phyloP scores from a whole-genome alignment of 1,140 invertebrate genomes.

The Odontomachus brunneus region DNA sequence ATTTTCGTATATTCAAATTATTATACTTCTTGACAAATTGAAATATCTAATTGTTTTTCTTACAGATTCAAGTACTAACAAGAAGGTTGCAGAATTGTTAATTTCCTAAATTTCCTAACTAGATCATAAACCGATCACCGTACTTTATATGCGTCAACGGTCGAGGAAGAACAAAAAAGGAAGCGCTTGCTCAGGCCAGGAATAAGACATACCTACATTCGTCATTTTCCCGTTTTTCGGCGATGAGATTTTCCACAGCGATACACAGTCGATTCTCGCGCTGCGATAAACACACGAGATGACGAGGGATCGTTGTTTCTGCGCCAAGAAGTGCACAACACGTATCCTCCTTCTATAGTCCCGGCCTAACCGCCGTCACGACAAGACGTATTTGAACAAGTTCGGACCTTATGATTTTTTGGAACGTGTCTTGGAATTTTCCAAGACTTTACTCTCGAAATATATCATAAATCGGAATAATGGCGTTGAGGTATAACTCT shows the following conservation, averaged over 20 bases:
- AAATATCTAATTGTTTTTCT: no score
- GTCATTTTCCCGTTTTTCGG: slow-evolving; percentile 39
- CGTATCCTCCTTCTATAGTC: not conserved
- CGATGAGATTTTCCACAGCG: slow-evolving; percentile 43
- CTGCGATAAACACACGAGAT: slow-evolving; percentile 31
- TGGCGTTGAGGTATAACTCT: no score
- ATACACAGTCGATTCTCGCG: slow-evolving; percentile 53
- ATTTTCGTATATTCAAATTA: no score
- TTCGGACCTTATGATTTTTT: no score
- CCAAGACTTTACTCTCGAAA: no score
- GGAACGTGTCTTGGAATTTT: no score
- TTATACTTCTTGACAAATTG: no score
- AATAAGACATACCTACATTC: not conserved
- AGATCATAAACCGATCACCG: not conserved
- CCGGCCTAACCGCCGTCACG: no score
- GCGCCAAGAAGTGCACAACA: slow-evolving; percentile 28
- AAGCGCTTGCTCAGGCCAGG: not conserved
- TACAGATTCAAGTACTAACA: no score
- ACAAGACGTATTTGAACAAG: no score
- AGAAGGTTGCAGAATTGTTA: no score
- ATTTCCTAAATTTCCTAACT: not conserved
- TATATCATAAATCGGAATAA: no score
- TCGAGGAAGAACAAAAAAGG: not conserved
- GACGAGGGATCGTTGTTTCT: slow-evolving; percentile 43
- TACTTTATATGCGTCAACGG: not conserved